phyloP scores from a whole-genome alignment of 2,113 vertebrate genomes.

The Hystrix brachyura region DNA sequence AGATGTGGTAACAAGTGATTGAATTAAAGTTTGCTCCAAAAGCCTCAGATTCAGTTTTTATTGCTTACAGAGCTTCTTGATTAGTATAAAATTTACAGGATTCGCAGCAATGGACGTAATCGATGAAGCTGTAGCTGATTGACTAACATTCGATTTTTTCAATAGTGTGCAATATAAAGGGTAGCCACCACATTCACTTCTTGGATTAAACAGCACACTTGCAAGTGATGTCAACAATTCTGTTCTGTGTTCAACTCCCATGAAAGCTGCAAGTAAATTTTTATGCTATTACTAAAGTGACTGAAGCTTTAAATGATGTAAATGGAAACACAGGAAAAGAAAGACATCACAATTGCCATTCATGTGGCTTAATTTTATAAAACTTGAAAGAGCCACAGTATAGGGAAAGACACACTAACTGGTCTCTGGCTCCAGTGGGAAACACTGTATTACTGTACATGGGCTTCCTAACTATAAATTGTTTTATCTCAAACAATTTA shows the following conservation, averaged over 20 bases:
- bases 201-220: neutral
- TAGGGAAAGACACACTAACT: neutral
- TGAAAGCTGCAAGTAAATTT: neutral
- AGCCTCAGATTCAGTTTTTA: constrained; percentile 23
- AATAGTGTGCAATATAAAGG: constrained; percentile 5
- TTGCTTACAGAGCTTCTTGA: constrained; percentile 30
- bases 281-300: constrained; percentile 47
- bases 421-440: neutral
- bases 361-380: neutral
- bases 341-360: neutral
- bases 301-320: neutral
- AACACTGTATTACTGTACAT: neutral
- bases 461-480: neutral
- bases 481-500: neutral
- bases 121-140: neutral
- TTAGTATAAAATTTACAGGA: constrained; percentile 20
- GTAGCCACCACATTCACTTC: neutral
- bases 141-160: neutral
- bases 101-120: constrained; percentile 23
- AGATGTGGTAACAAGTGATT: constrained; percentile 37
- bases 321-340: neutral
- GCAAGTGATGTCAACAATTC: neutral
- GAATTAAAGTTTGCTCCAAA: constrained; percentile 56
- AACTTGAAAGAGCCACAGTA: neutral
- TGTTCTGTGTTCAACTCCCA: neutral